These are phyloP conservation scores for Cotesia glomerata DNA, from an alignment of 1,140 invertebrate genomes.

Conservation along the genomic window DNA sequence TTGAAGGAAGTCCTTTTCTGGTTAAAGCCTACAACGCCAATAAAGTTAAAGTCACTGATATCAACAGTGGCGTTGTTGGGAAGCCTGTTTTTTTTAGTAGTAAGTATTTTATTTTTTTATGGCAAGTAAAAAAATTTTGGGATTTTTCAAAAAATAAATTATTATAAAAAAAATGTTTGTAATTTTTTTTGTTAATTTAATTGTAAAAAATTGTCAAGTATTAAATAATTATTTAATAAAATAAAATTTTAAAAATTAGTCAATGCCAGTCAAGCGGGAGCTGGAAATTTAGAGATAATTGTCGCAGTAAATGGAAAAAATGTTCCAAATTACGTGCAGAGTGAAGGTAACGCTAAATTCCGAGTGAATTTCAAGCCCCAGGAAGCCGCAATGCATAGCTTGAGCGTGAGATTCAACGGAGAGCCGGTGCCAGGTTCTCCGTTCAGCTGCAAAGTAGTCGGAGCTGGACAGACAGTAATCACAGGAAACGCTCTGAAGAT, in stretches of 20 bases:
- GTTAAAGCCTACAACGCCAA: conserved; percentile 95
- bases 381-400: conserved; percentile 84
- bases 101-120: conserved; percentile 68
- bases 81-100: conserved; percentile 93
- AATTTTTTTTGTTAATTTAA: not conserved
- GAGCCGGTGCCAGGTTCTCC: conserved; percentile 92
- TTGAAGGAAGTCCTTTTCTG: conserved; percentile 93
- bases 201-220: too few relatives aligned
- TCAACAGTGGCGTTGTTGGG: conserved; percentile 85
- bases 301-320: conserved; percentile 97
- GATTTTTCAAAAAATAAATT: too few relatives aligned
- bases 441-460: conserved; percentile 81
- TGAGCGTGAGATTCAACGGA: conserved; percentile 95
- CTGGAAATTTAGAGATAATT: conserved; percentile 96
- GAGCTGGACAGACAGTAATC: conserved; percentile 68
- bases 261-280: conserved; percentile 82
- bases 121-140: too few relatives aligned
- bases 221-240: conserved; percentile 7
- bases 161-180: not conserved
- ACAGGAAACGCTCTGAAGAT: conserved; percentile 69
- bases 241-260: conserved; percentile 59
- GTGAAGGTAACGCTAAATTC: conserved; percentile 95
- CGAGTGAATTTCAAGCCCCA: conserved; percentile 96
- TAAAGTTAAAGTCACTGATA: conserved; percentile 89
- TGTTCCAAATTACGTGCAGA: conserved; percentile 98